Evolutionary conservation across 35 echinoderm and acorn worm genomes (phyloP), one percentile per base, ranked within the genome.

Genomic region (Hemicentrotus pulcherrimus): DNA sequence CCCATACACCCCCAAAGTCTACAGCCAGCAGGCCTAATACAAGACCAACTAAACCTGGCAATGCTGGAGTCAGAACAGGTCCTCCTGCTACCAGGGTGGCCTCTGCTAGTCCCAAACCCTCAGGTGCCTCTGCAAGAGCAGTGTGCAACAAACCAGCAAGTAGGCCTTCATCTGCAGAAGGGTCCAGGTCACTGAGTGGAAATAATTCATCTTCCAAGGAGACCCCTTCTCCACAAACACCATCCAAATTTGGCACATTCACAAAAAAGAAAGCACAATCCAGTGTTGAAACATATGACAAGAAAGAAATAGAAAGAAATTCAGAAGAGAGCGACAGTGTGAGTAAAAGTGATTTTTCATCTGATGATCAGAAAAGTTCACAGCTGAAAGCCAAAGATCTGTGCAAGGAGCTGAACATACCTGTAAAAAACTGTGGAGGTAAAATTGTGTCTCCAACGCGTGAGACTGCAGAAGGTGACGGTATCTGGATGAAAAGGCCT

Each of bases 401-500:
- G 24, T 99, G 98, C 88, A 96, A 96, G 35, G 96, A 99, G 35
- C 88, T 97, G 55, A 95, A 95, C 48, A 99, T 99, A 41, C 98
- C 96, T 19, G 92, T 99, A 33, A 97, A 95, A 92, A 99, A 99
- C 86, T 97, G 96, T 88, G 97, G 96, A 30, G 98, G 98, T 48
- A 97, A 99, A 88, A 96, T 99, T 22, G 96, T 93, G 31, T 99
- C 98, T 41, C 98, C 98, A 55, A 94, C 96, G 12, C 86, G 90
- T 86, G 96, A 96, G 45, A 96, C 94, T 11, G 95, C 90, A 47
- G 91, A 86, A 50, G 87, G 91, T 8, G 86, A 94, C 48, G 95
- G 96, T 71, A 86, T 98, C 70, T 99, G 98, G 98, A 85, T 99
- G 52, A 99, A 99, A 89, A 94, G 94, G 31, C 95, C 97, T 32